Evolutionary conservation across 2,888 invertebrate species (phyloP), one percentile per base, ranked within the genome.

Genomic region (Phymatocera aterrima): DNA sequence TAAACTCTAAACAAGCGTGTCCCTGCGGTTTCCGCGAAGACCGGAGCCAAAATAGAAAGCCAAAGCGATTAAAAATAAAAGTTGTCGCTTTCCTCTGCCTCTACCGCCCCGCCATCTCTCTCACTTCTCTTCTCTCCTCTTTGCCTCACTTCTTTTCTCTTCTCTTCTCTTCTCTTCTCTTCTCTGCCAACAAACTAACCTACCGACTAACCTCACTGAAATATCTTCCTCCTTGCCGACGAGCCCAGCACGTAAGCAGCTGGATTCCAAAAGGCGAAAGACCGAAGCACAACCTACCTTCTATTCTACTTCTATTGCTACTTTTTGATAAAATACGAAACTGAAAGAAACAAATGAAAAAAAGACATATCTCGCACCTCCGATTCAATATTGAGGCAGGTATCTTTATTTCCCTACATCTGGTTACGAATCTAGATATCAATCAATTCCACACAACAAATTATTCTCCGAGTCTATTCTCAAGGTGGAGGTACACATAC

Each of bases 1-100:
- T 57, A n/a, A n/a, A n/a, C n/a, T n/a, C n/a, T n/a, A n/a, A n/a
- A n/a, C n/a, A n/a, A 57, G 54, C 54, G 37, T 75, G 40, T 34
- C 75, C 75, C 75, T 40, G 75, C 75, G 75, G 75, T 75, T 75
- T 75, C 75, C 75, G 75, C 75, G 75, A 60, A 75, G 75, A 75
- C 54, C 75, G 75, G 57, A 75, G 75, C 75, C 75, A 75, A 75
- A 75, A 75, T 75, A 75, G 75, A 75, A 75, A 75, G 75, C 57
- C 75, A 75, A 75, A 75, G 75, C 75, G 75, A 75, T 75, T 75
- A 75, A 75, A 75, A 75, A 75, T 75, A 75, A 75, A 75, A 75
- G 54, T 75, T 75, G 57, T 75, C 57, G 75, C 75, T 75, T 75
- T 72, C 54, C 68, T 51, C n/a, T 18, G 54, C 12, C 54, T 48